Evolutionary conservation across 1,140 invertebrate genomes (phyloP), one percentile per base, ranked within the genome.

Genomic region (Andrena cerasifolii): DNA sequence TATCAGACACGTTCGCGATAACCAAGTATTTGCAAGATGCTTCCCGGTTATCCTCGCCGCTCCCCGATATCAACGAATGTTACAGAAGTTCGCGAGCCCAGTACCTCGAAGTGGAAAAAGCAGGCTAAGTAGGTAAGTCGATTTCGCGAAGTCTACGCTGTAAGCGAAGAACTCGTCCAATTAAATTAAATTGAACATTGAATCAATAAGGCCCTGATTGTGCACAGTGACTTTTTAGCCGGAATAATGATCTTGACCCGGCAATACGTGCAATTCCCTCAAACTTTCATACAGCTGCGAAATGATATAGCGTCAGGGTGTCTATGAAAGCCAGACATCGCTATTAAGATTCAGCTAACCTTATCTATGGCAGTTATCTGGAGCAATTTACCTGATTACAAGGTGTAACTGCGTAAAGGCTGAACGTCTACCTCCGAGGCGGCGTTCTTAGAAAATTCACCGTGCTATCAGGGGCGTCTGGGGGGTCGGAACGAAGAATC

Each of bases 101-200:
- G 21, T 16, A 33, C 0, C 18, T 7, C 10, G 3, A 21, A 6
- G 21, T 18, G n/a, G 21, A 26, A 61, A 18, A 40, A 61, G n/a
- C n/a, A 21, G 8, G 3, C 18, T 12, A 36, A 24, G 33, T 36
- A 24, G 58, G 24, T 61, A 61, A 61, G 33, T 10, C 24, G 58
- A 61, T 24, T 61, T 61, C 33, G 7, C 3, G 2, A 21, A 28
- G 2, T 31, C 2, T 2, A 10, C 1, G 0, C 31, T n/a, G 33
- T 8, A 7, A 18, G 31, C n/a, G 18, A 36, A 21, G 56, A 21
- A 24, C 33, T 28, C 16, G 31, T 36, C 33, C 58, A 21, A 40
- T 61, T 24, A 61, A 59, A 59, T 59, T 59, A 59, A 61, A 61
- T 61, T 61, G 33, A 18, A 14, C 33, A 40, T 61, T 61, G 31